These are phyloP conservation scores for Panulirus ornatus DNA, from an alignment of 1,140 invertebrate species.

Conservation along the genomic window DNA sequence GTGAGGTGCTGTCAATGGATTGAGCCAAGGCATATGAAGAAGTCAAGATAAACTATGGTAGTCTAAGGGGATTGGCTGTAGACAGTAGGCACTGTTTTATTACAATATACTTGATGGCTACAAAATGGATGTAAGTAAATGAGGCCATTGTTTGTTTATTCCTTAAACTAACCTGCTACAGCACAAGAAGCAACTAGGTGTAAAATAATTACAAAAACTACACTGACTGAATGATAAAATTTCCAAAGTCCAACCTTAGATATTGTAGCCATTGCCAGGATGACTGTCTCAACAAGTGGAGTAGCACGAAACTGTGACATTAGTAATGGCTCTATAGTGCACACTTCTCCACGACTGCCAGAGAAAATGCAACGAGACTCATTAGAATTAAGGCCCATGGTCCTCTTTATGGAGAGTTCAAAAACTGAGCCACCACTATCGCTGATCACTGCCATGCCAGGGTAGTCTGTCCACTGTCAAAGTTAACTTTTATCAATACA, in stretches of 20 bases:
- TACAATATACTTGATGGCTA: too few species aligned
- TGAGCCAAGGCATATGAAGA: too few species aligned
- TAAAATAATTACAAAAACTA: too few species aligned
- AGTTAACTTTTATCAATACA: too few species aligned
- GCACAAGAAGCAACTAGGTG: too few species aligned
- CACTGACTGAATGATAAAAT: slow-evolving; percentile 35
- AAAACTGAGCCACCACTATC: slow-evolving; percentile 99
- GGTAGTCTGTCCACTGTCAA: slow-evolving; percentile 86
- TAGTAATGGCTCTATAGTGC: slow-evolving; percentile 90
- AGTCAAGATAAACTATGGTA: too few species aligned
- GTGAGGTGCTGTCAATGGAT: too few species aligned
- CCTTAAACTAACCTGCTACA: too few species aligned
- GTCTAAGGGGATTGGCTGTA: too few species aligned
- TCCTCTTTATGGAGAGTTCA: slow-evolving; percentile 93
- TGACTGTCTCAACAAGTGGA: slow-evolving; percentile 86
- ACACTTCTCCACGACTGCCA: slow-evolving; percentile 94
- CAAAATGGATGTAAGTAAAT: too few species aligned
- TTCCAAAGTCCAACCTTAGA: slow-evolving; percentile 84
- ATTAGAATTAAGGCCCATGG: slow-evolving; percentile 93
- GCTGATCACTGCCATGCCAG: slow-evolving; percentile 88
- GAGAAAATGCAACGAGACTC: slow-evolving; percentile 84
- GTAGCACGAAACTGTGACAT: slow-evolving; percentile 84
- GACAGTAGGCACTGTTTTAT: too few species aligned
- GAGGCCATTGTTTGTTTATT: too few species aligned
- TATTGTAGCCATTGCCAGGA: slow-evolving; percentile 94